Evolutionary conservation across 2,113 vertebrate genomes (phyloP), one percentile per base, ranked within the genome.

Genomic region (Forbesichthys papilliferus): DNA sequence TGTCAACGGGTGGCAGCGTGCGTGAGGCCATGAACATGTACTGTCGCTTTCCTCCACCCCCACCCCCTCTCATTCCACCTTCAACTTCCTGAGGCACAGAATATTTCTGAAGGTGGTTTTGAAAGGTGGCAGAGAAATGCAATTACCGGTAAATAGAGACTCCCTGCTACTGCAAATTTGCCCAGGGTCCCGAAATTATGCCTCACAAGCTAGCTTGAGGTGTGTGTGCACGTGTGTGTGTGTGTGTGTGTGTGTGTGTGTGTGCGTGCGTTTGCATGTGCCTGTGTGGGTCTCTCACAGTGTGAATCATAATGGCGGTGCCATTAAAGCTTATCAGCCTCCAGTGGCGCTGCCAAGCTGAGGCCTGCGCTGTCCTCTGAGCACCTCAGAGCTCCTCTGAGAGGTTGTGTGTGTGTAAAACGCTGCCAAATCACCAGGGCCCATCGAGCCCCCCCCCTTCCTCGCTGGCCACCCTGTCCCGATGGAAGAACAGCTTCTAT

Each of bases 71-170:
- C 68, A 78, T 47, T 61, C 77, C 83, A 82, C 88, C 80, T 84
- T 85, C 88, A 77, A 81, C 86, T 88, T 89, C 85, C 87, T 56
- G 73, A 86, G 82, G 78, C 85, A 77, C 80, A 34, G 66, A 78
- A 78, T 78, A 78, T 75, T 84, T 88, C 75, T 88, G 80, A 86
- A 86, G 76, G 77, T 77, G 72, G 69, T 69, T 55, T 78, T 80
- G 76, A 84, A 83, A 80, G 79, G 77, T 75, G 86, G 70, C 79
- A 88, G 87, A 89, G 84, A 89, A 89, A 91, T 86, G 89, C 89
- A 92, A 92, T 92, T 90, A 91, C 87, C 87, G 78, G 84, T 89
- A 89, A 91, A 92, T 88, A 89, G 82, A 78, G 86, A 87, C 89
- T 82, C 87, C 90, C 89, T 76, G 77, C 89, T 84, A 90, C 82